Evolutionary conservation across 2,113 vertebrate genomes (phyloP).

Genomic region (Mesembrinibis cayennensis): DNA sequence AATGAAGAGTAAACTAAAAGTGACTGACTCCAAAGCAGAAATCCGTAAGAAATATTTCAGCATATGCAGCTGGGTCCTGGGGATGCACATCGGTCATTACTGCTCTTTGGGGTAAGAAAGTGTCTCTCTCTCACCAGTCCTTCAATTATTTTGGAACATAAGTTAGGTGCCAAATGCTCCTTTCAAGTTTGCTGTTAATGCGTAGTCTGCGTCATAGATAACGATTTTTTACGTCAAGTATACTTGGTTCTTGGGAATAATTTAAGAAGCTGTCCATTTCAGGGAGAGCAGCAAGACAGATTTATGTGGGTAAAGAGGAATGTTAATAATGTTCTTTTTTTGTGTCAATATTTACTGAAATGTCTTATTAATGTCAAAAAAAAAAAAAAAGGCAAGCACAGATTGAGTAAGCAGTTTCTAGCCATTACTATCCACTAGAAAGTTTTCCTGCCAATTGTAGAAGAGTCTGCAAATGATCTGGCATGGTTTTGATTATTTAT

Average conservation of each 20-base stretch:
- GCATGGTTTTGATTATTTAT: background rate
- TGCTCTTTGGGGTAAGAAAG: background rate
- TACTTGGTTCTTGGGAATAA: background rate
- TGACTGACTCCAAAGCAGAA: background rate
- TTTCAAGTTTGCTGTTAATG: background rate
- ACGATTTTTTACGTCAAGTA: background rate
- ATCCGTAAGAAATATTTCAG: background rate
- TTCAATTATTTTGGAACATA: background rate
- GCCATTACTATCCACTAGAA: background rate
- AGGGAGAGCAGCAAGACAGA: background rate
- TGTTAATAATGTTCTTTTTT: background rate
- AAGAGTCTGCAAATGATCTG: background rate
- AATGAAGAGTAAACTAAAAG: background rate
- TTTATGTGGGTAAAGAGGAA: background rate
- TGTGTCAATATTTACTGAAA: conserved; percentile 37
- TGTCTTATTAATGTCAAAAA: background rate
- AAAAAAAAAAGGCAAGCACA: background rate
- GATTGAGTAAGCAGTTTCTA: background rate
- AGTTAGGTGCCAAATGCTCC: background rate
- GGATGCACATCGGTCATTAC: background rate
- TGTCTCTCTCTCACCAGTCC: background rate
- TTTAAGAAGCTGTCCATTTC: background rate
- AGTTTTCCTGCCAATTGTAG: background rate
- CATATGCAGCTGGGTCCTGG: background rate
- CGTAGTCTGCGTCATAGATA: background rate